These are phyloP conservation scores for Anarsia innoxiella DNA, from an alignment of 2,888 invertebrate genomes.

Conservation along the genomic window DNA sequence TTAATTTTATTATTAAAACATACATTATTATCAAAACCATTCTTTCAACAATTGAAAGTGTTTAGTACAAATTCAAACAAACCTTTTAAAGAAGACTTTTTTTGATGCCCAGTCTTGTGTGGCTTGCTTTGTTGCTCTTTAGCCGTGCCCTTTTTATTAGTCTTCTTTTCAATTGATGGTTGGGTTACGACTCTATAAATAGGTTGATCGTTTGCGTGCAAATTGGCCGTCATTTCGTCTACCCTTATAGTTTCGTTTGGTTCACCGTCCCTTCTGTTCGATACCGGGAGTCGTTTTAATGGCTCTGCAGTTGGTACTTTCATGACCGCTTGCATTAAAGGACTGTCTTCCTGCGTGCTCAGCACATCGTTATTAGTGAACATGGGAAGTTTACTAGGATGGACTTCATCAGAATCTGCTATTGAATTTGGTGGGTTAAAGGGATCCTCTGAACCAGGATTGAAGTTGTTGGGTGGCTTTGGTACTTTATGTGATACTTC, in stretches of 20 bases:
- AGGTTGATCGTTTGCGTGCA: conserved; percentile 66
- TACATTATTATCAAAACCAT: too few relatives aligned
- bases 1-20: background rate
- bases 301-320: conserved; percentile 56
- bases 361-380: conserved; percentile 53
- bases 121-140: conserved; percentile 50
- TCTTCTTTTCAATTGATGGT: conserved; percentile 58
- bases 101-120: conserved; percentile 58
- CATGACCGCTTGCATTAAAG: conserved; percentile 58
- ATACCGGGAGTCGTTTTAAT: conserved; percentile 43
- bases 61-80: too few relatives aligned
- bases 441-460: conserved; percentile 30
- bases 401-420: conserved; percentile 36
- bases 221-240: conserved; percentile 62
- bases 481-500: conserved; percentile 29
- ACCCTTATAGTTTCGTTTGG: conserved; percentile 55
- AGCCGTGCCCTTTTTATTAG: conserved; percentile 48
- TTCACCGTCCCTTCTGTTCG: conserved; percentile 57
- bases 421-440: conserved; percentile 34
- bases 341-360: conserved; percentile 58
- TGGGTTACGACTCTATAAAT: conserved; percentile 67
- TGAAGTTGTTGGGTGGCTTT: conserved; percentile 31
- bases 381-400: conserved; percentile 52
- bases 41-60: too few relatives aligned
- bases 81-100: conserved; percentile 68